A percentile compares a stretch with the other conserved stretches of the same genome.
These are phyloP conservation scores for Drosophila setifemur DNA, from an alignment of 1,140 invertebrate genomes.

Conservation along the genomic window DNA sequence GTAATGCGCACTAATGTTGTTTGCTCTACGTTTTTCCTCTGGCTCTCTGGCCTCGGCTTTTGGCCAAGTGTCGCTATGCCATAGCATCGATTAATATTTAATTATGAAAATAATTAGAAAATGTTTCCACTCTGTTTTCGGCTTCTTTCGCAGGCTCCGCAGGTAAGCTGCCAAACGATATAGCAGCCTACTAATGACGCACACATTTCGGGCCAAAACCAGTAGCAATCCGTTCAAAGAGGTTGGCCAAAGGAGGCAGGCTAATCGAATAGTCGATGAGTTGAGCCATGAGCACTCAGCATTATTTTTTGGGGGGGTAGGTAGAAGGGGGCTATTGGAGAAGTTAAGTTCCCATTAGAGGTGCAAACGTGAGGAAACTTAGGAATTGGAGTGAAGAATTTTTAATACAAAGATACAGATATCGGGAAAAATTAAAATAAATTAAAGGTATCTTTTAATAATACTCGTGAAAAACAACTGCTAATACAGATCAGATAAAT, in stretches of 20 bases:
- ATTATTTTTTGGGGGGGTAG: slow-evolving; percentile 13
- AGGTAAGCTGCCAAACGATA: slow-evolving; percentile 19
- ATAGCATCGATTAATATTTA: slow-evolving; percentile 66
- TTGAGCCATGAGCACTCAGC: slow-evolving; percentile 37
- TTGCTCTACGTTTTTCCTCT: slow-evolving; percentile 43
- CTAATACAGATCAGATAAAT: no score
- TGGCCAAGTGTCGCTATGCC: slow-evolving; percentile 31
- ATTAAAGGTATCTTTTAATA: no score
- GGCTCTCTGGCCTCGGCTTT: neutral
- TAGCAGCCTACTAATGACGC: slow-evolving; percentile 43
- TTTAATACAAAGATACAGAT: neutral
- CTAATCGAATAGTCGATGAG: slow-evolving; percentile 70
- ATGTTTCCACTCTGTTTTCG: slow-evolving; percentile 26
- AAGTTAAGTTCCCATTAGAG: neutral
- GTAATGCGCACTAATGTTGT: slow-evolving; percentile 81
- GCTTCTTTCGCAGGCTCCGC: slow-evolving; percentile 9
- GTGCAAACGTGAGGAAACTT: neutral
- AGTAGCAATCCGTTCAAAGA: slow-evolving; percentile 23
- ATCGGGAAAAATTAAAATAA: no score
- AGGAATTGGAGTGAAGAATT: neutral
- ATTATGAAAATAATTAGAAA: slow-evolving; percentile 74
- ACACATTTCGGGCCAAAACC: slow-evolving; percentile 16
- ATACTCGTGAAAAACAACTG: no score
- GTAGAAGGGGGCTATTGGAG: neutral
- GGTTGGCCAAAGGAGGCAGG: neutral